A percentile compares a stretch with the other conserved stretches of the same genome.
phyloP scores from a whole-genome alignment of 2,888 invertebrate species.

The Cremastinae sp. region DNA sequence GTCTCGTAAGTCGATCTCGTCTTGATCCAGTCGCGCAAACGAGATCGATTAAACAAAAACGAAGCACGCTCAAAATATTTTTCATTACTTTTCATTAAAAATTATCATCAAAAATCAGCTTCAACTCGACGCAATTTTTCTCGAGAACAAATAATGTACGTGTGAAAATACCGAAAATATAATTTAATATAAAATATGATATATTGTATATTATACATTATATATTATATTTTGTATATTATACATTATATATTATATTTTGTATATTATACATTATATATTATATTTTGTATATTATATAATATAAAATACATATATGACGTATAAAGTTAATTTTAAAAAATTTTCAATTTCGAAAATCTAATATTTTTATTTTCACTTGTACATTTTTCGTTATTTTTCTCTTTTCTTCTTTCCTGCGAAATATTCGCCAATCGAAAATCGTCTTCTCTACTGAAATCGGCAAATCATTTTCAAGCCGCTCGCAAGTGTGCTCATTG shows the following conservation, averaged over 20 bases:
- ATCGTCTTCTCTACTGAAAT: not conserved
- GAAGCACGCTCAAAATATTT: slow-evolving; percentile 21
- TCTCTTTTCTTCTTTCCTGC: slow-evolving; percentile 9
- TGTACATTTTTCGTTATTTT: slow-evolving; percentile 1
- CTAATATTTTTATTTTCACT: slow-evolving; percentile 11
- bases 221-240: too few species aligned
- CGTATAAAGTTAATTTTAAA: not conserved
- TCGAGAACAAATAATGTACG: slow-evolving; percentile 13
- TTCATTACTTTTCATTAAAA: not conserved
- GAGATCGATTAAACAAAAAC: slow-evolving; percentile 58
- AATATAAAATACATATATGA: too few species aligned
- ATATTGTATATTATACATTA: too few species aligned
- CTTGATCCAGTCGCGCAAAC: too few species aligned
- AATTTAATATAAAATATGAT: too few species aligned
- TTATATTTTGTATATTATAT: too few species aligned
- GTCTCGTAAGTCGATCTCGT: slow-evolving; percentile 90
- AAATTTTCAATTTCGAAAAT: not conserved
- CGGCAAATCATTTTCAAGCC: too few species aligned
- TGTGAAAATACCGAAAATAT: too few species aligned
- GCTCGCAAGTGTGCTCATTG: too few species aligned
- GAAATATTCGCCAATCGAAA: not conserved
- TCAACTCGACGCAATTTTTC: too few species aligned
- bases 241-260: too few species aligned
- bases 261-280: too few species aligned
- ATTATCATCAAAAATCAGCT: slow-evolving; percentile 3